Conservation (phyloP, 2,113 vertebrate genomes). For the Pampusana beccarii region DNA sequence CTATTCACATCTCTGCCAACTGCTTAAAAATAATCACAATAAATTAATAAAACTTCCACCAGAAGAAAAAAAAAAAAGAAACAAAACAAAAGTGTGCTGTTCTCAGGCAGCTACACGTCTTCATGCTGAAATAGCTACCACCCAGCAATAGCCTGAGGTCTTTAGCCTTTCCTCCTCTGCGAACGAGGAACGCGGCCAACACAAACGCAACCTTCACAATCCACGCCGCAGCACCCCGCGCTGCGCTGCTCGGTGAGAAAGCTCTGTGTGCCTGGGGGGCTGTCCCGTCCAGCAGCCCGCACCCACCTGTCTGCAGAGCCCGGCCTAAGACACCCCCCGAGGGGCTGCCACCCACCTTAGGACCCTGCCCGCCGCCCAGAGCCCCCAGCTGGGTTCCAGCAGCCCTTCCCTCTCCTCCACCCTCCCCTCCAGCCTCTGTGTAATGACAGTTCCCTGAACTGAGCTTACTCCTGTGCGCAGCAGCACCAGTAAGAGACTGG, state of each 20-base stretch:
- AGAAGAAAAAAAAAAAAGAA: conserved; percentile 29
- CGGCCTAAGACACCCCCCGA: background rate
- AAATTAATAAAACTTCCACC: conserved; percentile 56
- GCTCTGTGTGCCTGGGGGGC: conserved; percentile 26
- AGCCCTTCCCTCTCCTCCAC: conserved; percentile 1
- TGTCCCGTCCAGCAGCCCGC: conserved; percentile 12
- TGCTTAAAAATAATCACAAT: conserved; percentile 50
- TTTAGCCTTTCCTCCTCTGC: conserved; percentile 31
- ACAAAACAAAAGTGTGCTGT: conserved; percentile 36
- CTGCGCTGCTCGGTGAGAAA: background rate
- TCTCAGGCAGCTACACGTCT: conserved; percentile 52
- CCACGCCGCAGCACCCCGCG: background rate
- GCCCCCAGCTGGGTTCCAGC: background rate
- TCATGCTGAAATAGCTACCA: conserved; percentile 59
- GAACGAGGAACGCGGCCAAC: conserved; percentile 49
- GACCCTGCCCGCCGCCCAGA: background rate
- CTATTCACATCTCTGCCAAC: conserved; percentile 23
- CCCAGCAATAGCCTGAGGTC: conserved; percentile 47
- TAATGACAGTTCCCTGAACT: background rate
- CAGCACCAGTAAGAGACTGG: background rate
- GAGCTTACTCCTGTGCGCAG: background rate
- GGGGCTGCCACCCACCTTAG: background rate
- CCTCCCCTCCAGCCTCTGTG: background rate
- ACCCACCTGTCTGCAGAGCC: conserved; percentile 1
- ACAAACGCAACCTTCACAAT: conserved; percentile 38